These are phyloP conservation scores for Amphiduros pacificus DNA, from an alignment of 2,888 invertebrate species.

Conservation along the genomic window DNA sequence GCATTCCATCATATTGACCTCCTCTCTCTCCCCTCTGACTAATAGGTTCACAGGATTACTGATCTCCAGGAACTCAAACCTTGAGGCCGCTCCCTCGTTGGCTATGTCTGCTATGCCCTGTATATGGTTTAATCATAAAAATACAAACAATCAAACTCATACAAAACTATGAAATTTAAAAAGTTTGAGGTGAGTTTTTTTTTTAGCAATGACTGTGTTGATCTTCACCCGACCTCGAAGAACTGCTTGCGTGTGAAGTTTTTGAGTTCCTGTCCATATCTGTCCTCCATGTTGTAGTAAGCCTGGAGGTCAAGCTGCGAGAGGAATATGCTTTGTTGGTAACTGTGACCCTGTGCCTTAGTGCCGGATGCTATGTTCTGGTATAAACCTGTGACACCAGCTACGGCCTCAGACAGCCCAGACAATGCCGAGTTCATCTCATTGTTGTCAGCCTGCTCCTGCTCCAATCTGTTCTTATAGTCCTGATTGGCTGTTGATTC, in stretches of 20 bases:
- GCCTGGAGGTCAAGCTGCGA: slow-evolving; percentile 21
- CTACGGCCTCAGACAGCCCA: slow-evolving; percentile 11
- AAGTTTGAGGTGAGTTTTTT: background rate
- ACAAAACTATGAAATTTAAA: background rate
- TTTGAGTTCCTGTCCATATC: slow-evolving; percentile 46
- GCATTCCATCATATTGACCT: slow-evolving; percentile 43
- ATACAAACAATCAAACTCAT: background rate
- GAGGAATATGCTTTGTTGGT: slow-evolving; percentile 18
- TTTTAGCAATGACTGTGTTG: background rate
- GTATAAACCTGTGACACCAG: slow-evolving; percentile 17
- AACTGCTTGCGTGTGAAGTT: slow-evolving; percentile 53
- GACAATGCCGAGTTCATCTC: slow-evolving; percentile 24
- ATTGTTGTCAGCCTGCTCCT: slow-evolving; percentile 35
- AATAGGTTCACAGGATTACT: slow-evolving; percentile 45
- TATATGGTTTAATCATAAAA: background rate
- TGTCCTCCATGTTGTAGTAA: slow-evolving; percentile 37
- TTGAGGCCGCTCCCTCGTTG: slow-evolving; percentile 39
- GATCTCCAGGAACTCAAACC: slow-evolving; percentile 48
- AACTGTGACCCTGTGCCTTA: background rate
- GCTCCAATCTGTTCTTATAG: slow-evolving; percentile 35
- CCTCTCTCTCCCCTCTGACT: slow-evolving; percentile 39
- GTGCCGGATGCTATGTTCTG: background rate
- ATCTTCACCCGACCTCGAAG: slow-evolving; percentile 41
- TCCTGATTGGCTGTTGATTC: slow-evolving; percentile 38
- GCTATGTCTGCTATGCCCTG: slow-evolving; percentile 53